Evolutionary conservation across 2,797 vertebrate species (phyloP), one percentile per base, ranked within the genome.

Genomic region (Melanotaenia pygmaea): DNA sequence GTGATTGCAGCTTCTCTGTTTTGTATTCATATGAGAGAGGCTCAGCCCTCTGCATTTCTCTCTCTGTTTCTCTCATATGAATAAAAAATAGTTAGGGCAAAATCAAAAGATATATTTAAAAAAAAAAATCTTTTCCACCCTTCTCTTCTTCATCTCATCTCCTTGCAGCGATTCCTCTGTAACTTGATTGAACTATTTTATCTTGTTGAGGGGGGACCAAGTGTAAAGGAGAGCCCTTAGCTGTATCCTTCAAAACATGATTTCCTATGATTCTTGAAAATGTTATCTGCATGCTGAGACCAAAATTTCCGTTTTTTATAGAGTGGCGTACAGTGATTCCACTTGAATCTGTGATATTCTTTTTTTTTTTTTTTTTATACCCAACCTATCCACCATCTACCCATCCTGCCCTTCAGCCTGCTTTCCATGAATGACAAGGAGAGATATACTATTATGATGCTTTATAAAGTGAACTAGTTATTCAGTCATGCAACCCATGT

Each of bases 11-110:
- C 81, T 63, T 26, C 59, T 69, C 88, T 88, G 68, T 78, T 92
- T 88, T 89, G 81, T 86, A 91, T 93, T 89, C 86, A 86, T 70
- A 47, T 38, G 74, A 71, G 80, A 61, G 59, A 38, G 73, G 60
- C 83, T 76, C 63, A 18, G 67, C 81, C 9, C 81, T 74, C 74
- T 69, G 71, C 45, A 76, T 80, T 78, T 84, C 82, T 77, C 60
- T 76, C 75, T 80, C 76, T 60, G 47, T 88, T 84, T 73, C 83
- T 73, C 86, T 91, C 81, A 70, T 87, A 85, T 88, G 88, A 93
- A 91, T 91, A 88, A 87, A 91, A 88, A 92, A 83, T 74, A 84
- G 84, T 85, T 75, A 74, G 82, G 74, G 65, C 70, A 74, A 76
- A 88, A 82, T 83, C 67, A 80, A 86, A 85, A 76, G 72, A 86